Conservation (phyloP, 2,113 vertebrate genomes). For the Nicator chloris region DNA sequence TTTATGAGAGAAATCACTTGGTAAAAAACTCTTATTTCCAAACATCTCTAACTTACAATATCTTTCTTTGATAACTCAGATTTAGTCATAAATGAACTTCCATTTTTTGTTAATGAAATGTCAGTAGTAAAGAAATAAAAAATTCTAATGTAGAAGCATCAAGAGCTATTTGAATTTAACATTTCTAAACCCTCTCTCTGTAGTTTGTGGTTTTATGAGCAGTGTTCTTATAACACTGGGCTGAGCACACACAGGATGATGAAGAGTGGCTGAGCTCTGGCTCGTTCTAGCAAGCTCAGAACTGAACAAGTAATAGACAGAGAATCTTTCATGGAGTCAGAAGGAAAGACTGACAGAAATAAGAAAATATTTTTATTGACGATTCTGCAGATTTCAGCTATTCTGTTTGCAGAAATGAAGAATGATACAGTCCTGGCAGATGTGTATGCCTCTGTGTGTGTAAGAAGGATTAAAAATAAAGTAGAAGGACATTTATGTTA, state of each 20-base stretch:
- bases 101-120: neutral
- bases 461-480: neutral
- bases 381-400: neutral
- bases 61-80: neutral
- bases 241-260: neutral
- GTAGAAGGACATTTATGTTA: neutral
- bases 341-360: neutral
- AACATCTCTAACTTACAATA: neutral
- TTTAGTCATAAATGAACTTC: neutral
- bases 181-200: neutral
- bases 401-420: neutral
- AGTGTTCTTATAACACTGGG: neutral
- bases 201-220: neutral
- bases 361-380: neutral
- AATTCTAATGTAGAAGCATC: neutral
- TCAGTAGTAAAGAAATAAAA: neutral
- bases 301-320: neutral
- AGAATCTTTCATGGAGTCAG: neutral
- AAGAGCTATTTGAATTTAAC: neutral
- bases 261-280: neutral
- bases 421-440: neutral
- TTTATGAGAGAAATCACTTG: neutral
- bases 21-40: neutral
- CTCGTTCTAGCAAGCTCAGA: neutral
- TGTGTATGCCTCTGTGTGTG: accelerated